These are phyloP conservation scores for Acipenser transmontanus DNA, from an alignment of 2,797 vertebrate species.

Conservation along the genomic window DNA sequence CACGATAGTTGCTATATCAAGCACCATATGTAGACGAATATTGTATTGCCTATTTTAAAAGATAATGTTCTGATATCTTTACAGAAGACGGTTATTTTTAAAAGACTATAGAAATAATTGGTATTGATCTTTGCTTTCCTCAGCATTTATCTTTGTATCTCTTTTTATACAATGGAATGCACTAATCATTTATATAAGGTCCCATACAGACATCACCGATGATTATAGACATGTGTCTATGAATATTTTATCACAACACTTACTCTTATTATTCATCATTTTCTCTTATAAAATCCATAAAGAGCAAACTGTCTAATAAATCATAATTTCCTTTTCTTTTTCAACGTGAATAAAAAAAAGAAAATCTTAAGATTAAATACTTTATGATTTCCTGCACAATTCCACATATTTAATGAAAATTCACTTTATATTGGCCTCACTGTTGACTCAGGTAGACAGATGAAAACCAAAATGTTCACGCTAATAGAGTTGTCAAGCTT, in stretches of 20 bases:
- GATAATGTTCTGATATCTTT: too few species aligned
- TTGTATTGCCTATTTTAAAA: too few species aligned
- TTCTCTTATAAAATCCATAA: slow-evolving; percentile 7
- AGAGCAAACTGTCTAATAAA: slow-evolving; percentile 7
- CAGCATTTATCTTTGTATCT: too few species aligned
- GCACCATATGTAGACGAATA: neutral
- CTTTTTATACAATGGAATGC: too few species aligned
- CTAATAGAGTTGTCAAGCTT: slow-evolving; percentile 29
- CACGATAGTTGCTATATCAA: too few species aligned
- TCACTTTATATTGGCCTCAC: slow-evolving; percentile 5
- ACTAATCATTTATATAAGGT: too few species aligned
- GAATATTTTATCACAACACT: slow-evolving; percentile 10
- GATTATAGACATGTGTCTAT: neutral
- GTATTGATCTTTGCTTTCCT: too few species aligned
- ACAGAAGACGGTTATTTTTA: too few species aligned
- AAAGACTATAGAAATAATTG: too few species aligned
- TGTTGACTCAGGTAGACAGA: slow-evolving; percentile 9
- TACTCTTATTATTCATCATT: neutral
- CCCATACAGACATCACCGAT: neutral
- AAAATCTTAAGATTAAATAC: slow-evolving; percentile 9
- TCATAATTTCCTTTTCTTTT: slow-evolving; percentile 7
- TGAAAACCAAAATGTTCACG: slow-evolving; percentile 22
- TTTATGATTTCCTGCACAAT: slow-evolving; percentile 7
- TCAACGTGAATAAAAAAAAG: neutral
- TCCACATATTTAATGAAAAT: slow-evolving; percentile 6